phyloP scores from a whole-genome alignment of 53 echinoderm and acorn worm genomes.

The Crossaster papposus region DNA sequence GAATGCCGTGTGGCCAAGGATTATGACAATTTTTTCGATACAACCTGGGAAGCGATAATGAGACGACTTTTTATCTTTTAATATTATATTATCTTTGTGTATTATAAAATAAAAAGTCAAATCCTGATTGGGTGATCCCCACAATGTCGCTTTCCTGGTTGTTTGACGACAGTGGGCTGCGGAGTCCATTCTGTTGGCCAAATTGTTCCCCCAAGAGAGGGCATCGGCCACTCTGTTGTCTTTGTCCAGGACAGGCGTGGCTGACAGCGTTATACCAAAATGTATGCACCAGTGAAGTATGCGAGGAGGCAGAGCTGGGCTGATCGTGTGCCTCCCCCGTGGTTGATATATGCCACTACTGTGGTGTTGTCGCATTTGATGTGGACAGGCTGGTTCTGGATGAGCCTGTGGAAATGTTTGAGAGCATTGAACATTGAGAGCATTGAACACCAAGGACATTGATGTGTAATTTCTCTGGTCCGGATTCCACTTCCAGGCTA shows the following conservation, averaged over 20 bases:
- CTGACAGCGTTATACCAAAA: conserved; percentile 2
- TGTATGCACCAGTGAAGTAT: conserved; percentile 52
- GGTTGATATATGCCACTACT: conserved; percentile 62
- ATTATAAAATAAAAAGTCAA: too few relatives aligned
- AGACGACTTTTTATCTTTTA: too few relatives aligned
- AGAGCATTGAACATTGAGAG: conserved; percentile 12
- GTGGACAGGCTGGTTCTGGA: background rate
- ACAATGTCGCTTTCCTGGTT: too few relatives aligned
- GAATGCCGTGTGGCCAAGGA: too few relatives aligned
- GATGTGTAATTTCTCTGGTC: background rate
- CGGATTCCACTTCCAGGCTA: background rate
- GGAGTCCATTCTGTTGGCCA: conserved; percentile 31
- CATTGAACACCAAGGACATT: conserved; percentile 36
- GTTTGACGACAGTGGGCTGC: background rate
- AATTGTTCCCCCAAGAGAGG: conserved; percentile 25
- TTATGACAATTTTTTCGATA: too few relatives aligned
- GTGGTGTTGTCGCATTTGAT: conserved; percentile 53
- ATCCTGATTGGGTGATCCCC: too few relatives aligned
- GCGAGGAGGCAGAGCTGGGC: conserved; percentile 11
- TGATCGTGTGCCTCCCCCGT: conserved; percentile 46
- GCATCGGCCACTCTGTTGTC: conserved; percentile 59
- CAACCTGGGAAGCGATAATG: too few relatives aligned
- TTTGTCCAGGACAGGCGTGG: conserved; percentile 36
- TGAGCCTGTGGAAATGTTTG: background rate
- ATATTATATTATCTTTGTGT: too few relatives aligned